Base-by-base conservation (phyloP, 2,888 invertebrate genomes). In the Tanytarsus gracilentus region DNA sequence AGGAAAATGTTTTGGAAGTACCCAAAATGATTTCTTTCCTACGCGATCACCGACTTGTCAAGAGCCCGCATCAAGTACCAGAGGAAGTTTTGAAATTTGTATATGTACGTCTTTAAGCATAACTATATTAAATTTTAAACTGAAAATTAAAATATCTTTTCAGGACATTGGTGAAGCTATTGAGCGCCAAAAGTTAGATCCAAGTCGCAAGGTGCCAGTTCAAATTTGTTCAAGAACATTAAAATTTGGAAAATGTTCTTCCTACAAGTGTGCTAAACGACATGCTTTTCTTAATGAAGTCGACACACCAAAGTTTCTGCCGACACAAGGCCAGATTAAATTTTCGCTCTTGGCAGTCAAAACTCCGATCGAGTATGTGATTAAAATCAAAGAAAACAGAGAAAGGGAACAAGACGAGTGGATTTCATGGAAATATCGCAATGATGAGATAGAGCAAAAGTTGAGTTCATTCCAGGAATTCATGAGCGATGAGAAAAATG, bases 171-270 rank as follows among this genome's bases (percentile, higher is more conserved):
- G 58, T 29, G 39, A 63, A 0, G 63, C 63, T 5, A 62, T 64
- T 1, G 69, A 70, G 63, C 66, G 67, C 25, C 40, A 62, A 9
- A 58, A 58, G 64, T 79, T 80, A 64, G 68, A 72, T 9, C 64
- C 66, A 6, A 78, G 77, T 68, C 74, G 78, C 11, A 64, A 71
- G 58, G 68, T 66, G 1, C 67, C 72, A 11, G 70, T 76, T 25
- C 75, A 77, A 0, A 66, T 86, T 9, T 88, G 88, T 67, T 72
- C 77, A 16, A 77, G 73, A 61, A 66, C 86, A 3, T 77, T 86
- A 62, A 73, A 80, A 26, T 79, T 84, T 64, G 88, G 88, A 4
- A 72, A 75, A 60, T 89, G 88, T 63, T 70, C 75, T 58, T 89
- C 88, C 63, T 70, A 71, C 52, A 74, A 74, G 66, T 44, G 44